Percentiles rank a stretch among this genome's conserved stretches.
These are phyloP conservation scores for Drosophila dunni DNA, from an alignment of 1,140 invertebrate genomes.

Conservation along the genomic window DNA sequence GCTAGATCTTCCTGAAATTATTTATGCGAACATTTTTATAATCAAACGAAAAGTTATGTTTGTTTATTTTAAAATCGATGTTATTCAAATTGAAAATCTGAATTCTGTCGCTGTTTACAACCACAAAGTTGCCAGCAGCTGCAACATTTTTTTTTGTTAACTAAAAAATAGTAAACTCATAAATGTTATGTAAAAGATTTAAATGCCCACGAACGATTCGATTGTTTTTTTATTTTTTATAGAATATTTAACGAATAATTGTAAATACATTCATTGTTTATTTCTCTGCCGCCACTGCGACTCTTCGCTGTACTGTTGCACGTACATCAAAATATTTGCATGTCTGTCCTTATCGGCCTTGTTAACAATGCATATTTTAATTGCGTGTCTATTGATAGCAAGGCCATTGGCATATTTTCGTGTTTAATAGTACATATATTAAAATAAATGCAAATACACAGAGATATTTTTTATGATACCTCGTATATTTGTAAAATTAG, in stretches of 20 bases:
- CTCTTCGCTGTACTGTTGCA: not conserved
- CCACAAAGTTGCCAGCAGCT: not conserved
- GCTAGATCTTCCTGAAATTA: conserved; percentile 85
- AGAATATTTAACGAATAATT: conserved; percentile 14
- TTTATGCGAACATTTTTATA: conserved; percentile 29
- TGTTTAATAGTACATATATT: conserved; percentile 22
- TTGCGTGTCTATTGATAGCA: conserved; percentile 58
- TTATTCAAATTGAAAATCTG: not conserved
- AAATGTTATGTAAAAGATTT: conserved; percentile 35
- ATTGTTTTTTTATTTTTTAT: conserved; percentile 7
- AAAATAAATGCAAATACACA: not conserved
- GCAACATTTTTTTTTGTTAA: conserved; percentile 3
- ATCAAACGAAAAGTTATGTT: not conserved
- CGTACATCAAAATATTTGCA: conserved; percentile 12
- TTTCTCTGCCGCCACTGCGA: not conserved
- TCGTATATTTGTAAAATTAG: not conserved
- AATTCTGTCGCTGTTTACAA: not conserved
- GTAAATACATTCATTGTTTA: conserved; percentile 13
- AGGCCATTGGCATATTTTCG: conserved; percentile 51
- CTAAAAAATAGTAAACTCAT: conserved; percentile 5
- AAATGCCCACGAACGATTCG: conserved; percentile 43
- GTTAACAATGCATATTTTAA: conserved; percentile 72
- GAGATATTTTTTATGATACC: not conserved
- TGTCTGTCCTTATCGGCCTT: conserved; percentile 40
- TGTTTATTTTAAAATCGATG: not conserved